A percentile compares a stretch with the other conserved stretches of the same genome.
Evolutionary conservation across 2,113 vertebrate species (phyloP).

Genomic region (Cyanoramphus novaezelandiae): DNA sequence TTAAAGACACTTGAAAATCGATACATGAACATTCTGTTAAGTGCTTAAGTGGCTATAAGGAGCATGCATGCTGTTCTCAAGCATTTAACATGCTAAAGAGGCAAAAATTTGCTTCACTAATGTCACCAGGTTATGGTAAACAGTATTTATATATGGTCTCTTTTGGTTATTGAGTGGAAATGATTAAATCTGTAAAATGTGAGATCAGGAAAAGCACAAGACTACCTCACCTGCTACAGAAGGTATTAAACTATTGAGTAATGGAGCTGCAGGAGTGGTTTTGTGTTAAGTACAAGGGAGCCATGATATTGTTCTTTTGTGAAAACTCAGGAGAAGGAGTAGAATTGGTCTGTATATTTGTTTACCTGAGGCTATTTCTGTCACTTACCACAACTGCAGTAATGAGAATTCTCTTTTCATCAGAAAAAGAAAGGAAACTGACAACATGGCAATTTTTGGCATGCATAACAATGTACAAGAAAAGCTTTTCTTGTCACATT

Average conservation of each 20-base stretch:
- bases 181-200: background rate
- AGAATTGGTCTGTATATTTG: background rate
- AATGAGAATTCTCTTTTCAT: conserved; percentile 12
- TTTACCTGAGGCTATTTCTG: conserved; percentile 30
- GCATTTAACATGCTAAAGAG: conserved; percentile 3
- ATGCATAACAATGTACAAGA: background rate
- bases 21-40: conserved; percentile 45
- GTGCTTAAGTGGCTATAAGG: conserved; percentile 42
- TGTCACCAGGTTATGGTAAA: background rate
- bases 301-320: background rate
- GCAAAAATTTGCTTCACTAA: background rate
- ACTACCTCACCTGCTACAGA: background rate
- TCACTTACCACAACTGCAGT: background rate
- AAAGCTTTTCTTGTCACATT: conserved; percentile 19
- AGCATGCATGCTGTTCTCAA: background rate
- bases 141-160: background rate
- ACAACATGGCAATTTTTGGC: conserved; percentile 4
- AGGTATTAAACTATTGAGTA: background rate
- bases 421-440: background rate
- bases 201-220: background rate
- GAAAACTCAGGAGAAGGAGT: background rate
- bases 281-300: background rate
- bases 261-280: background rate
- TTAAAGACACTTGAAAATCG: conserved; percentile 33
- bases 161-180: background rate